Evolutionary conservation across 2,888 invertebrate species (phyloP).

Genomic region (Dicyrtomina minuta): DNA sequence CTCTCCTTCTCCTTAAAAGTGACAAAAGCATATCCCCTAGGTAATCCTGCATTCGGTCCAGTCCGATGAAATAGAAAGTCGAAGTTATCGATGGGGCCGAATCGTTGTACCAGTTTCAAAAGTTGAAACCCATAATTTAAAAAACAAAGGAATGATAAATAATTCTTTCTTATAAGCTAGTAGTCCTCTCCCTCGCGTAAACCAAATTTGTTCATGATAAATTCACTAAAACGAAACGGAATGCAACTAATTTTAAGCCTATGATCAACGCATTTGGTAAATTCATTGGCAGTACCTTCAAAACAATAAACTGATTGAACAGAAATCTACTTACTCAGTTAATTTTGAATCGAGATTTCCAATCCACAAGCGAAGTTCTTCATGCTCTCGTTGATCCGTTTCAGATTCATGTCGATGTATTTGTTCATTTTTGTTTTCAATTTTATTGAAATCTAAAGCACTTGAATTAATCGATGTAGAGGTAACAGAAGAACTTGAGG

Average conservation of each 20-base stretch:
- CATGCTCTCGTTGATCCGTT: constrained; percentile 10
- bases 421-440: no score
- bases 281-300: no score
- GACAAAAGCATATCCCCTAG: constrained; percentile 91
- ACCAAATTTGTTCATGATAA: no score
- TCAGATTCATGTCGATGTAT: no score
- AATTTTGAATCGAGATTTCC: constrained; percentile 86
- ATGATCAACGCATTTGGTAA: no score
- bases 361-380: constrained; percentile 66
- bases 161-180: constrained; percentile 41
- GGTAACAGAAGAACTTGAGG: no score
- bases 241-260: no score
- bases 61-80: constrained; percentile 91
- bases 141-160: constrained; percentile 38
- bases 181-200: no score
- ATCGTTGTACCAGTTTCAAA: constrained; percentile 92
- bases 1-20: constrained; percentile 71
- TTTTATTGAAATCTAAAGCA: no score
- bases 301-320: no score
- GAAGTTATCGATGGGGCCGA: constrained; percentile 91
- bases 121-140: constrained; percentile 77
- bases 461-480: no score
- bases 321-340: constrained; percentile 83
- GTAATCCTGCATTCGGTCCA: constrained; percentile 71
- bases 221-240: no score